Base-by-base conservation (phyloP, 2,888 invertebrate genomes). In the Erebia ligea region DNA sequence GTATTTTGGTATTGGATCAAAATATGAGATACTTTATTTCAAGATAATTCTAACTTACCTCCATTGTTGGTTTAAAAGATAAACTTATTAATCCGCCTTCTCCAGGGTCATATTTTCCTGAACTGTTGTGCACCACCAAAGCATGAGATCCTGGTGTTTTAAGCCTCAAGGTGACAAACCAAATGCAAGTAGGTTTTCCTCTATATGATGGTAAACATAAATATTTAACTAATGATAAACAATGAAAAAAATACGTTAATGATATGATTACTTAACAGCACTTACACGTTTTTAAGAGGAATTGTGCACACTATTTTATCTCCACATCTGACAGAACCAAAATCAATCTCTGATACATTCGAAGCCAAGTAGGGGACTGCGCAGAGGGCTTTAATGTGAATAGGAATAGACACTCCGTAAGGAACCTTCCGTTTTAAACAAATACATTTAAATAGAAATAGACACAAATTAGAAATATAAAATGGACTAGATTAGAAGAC, bases 261-360 rank as follows among this genome's bases (percentile, higher is more conserved):
- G 0, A 13, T 52, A 17, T n/a, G 1, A 56, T 2, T 1, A 19
- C 17, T 40, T 5, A 21, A 21, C 8, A 62, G 10, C 17, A 87
- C 92, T 89, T 88, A 95, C 95, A 92, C 87, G 78, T 96, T 96
- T 81, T 90, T 91, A 1, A 95, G 78, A 10, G 94, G 85, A 75
- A 95, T 86, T 9, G 92, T 89, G 79, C 86, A 91, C 75, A 94
- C 84, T 62, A 94, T 84, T 82, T 95, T 95, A 77, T 95, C 90
- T 0, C 96, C 95, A 77, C 95, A 94, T 80, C 93, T 86, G 2
- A 95, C 94, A 11, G 92, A 85, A 21, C 93, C 94, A 81, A 95
- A 95, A 79, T 95, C 86, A 21, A 96, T 83, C 57, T 78, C 76
- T 61, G 84, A 78, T 2, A 90, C 83, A 68, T 88, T 90, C 0